phyloP scores from a whole-genome alignment of 2,888 invertebrate genomes.

The Synanthedon myopaeformis region DNA sequence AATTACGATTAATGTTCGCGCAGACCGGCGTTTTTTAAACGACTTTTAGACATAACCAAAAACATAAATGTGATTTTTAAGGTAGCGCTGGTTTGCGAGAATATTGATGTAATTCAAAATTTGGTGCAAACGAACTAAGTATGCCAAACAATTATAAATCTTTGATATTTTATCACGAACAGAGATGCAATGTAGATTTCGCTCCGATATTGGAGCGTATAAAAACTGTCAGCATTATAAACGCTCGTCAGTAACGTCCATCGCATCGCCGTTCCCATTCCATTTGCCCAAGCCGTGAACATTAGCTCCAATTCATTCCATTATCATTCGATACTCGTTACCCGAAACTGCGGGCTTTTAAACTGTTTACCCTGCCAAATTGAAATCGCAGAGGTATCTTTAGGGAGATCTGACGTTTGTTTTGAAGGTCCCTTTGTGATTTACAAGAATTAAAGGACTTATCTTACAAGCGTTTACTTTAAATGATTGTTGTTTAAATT shows the following conservation, averaged over 20 bases:
- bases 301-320: conserved; percentile 43
- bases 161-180: too few species aligned
- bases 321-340: conserved; percentile 43
- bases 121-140: too few species aligned
- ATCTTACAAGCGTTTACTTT: too few species aligned
- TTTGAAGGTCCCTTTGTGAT: conserved; percentile 2
- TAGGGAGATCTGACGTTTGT: conserved; percentile 3
- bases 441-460: not conserved
- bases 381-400: conserved; percentile 10
- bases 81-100: too few species aligned
- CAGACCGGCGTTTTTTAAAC: conserved; percentile 7
- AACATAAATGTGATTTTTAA: too few species aligned
- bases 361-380: conserved; percentile 27
- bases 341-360: conserved; percentile 21
- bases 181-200: too few species aligned
- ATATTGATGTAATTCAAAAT: too few species aligned
- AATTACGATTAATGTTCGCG: conserved; percentile 12
- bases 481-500: too few species aligned
- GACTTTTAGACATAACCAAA: not conserved
- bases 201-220: not conserved
- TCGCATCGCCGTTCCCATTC: not conserved
- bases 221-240: conserved; percentile 2
- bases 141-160: too few species aligned
- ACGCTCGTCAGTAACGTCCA: not conserved
- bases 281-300: conserved; percentile 12